Evolutionary conservation across 2,113 vertebrate species (phyloP).

Genomic region (Callipepla californica): DNA sequence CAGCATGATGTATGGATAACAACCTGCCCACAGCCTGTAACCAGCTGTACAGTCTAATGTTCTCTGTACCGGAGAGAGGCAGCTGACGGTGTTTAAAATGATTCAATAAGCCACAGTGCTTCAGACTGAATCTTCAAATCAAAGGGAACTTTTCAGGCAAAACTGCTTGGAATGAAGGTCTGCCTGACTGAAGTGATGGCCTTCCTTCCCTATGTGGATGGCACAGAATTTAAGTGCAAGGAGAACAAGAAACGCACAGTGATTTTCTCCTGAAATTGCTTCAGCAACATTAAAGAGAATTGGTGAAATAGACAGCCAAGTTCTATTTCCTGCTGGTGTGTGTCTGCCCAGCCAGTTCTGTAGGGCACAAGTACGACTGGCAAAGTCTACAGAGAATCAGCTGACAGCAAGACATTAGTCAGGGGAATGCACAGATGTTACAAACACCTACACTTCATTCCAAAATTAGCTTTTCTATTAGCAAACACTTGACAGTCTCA

Average conservation of each 20-base stretch:
- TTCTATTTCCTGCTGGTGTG: not conserved
- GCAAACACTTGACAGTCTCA: constrained; percentile 33
- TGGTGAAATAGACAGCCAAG: not conserved
- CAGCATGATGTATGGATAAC: not conserved
- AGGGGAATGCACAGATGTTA: constrained; percentile 51
- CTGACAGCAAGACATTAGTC: constrained; percentile 48
- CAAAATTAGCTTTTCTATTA: constrained; percentile 63
- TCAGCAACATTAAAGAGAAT: not conserved
- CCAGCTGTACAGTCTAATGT: not conserved
- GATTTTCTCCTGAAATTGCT: not conserved
- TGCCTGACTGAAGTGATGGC: not conserved
- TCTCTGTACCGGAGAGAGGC: not conserved
- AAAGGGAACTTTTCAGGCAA: not conserved
- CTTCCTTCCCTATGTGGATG: not conserved
- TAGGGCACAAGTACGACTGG: not conserved
- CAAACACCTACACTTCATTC: constrained; percentile 49
- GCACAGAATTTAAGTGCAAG: not conserved
- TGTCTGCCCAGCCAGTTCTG: not conserved
- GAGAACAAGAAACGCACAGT: not conserved
- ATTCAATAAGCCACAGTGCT: not conserved
- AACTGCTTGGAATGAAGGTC: not conserved
- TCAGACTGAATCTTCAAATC: not conserved
- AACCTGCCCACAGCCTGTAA: not conserved
- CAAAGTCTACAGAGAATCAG: constrained; percentile 25
- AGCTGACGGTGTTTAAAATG: not conserved